These are phyloP conservation scores for Cervus canadensis DNA, from an alignment of 2,113 vertebrate genomes.

Conservation along the genomic window DNA sequence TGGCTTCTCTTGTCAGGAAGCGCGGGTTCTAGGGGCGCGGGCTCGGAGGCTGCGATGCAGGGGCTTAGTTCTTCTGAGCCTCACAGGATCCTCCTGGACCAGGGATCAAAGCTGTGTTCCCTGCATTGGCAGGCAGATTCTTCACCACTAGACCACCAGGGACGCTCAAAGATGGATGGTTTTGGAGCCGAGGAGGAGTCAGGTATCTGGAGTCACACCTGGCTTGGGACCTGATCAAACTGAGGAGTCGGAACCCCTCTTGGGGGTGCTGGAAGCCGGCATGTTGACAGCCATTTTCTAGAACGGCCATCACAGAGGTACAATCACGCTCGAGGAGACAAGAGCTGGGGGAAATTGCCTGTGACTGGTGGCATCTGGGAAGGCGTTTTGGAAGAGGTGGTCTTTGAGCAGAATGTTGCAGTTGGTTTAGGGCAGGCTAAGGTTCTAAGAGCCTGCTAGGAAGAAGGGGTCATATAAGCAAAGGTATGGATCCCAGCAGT, in stretches of 20 bases:
- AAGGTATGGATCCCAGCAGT: not conserved
- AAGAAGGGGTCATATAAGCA: not conserved
- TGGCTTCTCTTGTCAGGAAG: not conserved
- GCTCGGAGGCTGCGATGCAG: fast-evolving
- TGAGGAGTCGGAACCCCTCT: fast-evolving
- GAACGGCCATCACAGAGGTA: not conserved
- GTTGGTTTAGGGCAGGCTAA: not conserved
- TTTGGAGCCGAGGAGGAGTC: fast-evolving
- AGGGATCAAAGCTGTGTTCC: not conserved
- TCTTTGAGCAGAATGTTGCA: not conserved
- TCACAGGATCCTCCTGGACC: fast-evolving
- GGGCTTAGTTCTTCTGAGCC: not conserved
- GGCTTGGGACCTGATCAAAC: not conserved
- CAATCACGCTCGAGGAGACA: not conserved
- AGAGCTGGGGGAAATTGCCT: not conserved
- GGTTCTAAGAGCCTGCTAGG: not conserved
- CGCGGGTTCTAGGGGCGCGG: fast-evolving
- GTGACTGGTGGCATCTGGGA: not conserved
- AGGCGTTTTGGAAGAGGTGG: not conserved
- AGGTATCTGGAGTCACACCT: fast-evolving
- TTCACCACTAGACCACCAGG: not conserved
- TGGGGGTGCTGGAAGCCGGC: too few relatives aligned
- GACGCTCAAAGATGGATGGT: fast-evolving
- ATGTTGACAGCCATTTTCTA: fast-evolving
- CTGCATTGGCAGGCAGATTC: not conserved